Evolutionary conservation across 2,113 vertebrate genomes (phyloP), one percentile per base, ranked within the genome.

Genomic region (Spea bombifrons): DNA sequence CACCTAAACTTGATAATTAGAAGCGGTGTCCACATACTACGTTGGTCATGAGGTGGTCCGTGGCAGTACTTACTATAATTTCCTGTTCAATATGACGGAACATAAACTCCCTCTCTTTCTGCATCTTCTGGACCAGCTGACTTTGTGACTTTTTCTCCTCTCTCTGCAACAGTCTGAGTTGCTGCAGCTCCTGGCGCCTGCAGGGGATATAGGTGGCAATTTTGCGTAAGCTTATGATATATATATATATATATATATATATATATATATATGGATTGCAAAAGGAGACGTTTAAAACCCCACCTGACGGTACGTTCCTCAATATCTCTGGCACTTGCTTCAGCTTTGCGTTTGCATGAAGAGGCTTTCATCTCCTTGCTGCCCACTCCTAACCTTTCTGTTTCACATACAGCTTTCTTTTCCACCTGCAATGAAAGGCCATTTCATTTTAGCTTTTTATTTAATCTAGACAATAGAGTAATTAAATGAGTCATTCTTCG

Each of bases 1-100:
- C 30, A 30, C 30, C 30, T 30, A 30, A 1, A 30, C 30, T 30
- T 2, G 2, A 2, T 30, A 30, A 30, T 30, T 30, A 30, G 30
- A 30, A 30, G 6, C 50, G 6, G 9, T 52, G 50, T 52, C 50
- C 50, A 52, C 6, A 52, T 52, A 52, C 6, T 52, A 7, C 6
- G 9, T 10, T 52, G 9, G 50, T 10, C 9, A 6, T 7, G 6
- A 52, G 2, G 6, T 7, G 9, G 9, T 1, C 6, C 50, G 1
- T 7, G 55, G 10, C 15, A 8, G 4, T 0, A 0, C 73, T 88
- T 85, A 91, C 91, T 68, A 44, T 88, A 87, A 91, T 92, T 81
- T 92, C 90, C 83, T 90, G 89, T 78, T 90, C 89, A 0, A 91
- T 87, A 80, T 90, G 88, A 2, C 90, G 88, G 16, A 92, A 90